phyloP scores from a whole-genome alignment of 2,888 invertebrate species.

The Drosophila anomalata region DNA sequence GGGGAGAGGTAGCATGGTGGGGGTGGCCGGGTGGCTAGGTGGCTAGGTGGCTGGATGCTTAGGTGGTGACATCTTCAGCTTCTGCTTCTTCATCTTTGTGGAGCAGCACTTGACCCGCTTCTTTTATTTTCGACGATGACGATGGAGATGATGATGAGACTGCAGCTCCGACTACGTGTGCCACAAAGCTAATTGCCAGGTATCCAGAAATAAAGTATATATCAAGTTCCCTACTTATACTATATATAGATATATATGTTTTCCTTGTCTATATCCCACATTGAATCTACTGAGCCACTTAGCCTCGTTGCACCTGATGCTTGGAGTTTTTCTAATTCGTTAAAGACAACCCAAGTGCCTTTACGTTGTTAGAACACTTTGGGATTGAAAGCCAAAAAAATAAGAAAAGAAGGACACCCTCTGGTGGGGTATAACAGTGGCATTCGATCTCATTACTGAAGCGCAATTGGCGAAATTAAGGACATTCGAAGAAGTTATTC shows the following conservation, averaged over 20 bases:
- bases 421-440: too few relatives aligned
- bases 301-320: not conserved
- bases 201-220: slow-evolving; percentile 1
- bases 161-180: slow-evolving; percentile 38
- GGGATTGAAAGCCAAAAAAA: not conserved
- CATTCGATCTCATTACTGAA: too few relatives aligned
- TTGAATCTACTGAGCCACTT: not conserved
- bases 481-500: too few relatives aligned
- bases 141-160: slow-evolving; percentile 15
- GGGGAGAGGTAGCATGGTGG: slow-evolving; percentile 8
- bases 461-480: too few relatives aligned
- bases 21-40: not conserved
- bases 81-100: slow-evolving; percentile 42
- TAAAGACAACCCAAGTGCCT: not conserved
- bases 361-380: not conserved
- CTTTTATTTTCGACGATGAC: slow-evolving; percentile 29
- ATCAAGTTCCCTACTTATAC: not conserved
- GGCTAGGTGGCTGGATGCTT: not conserved
- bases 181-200: slow-evolving; percentile 47
- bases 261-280: not conserved
- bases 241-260: too few relatives aligned
- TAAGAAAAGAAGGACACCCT: not conserved
- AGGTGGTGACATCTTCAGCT: slow-evolving; percentile 27
- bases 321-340: slow-evolving; percentile 11
- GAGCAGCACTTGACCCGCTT: slow-evolving; percentile 72